Percentiles rank a stretch among this genome's conserved stretches.
phyloP scores from a whole-genome alignment of 2,797 vertebrate species.

The Gastrophryne carolinensis region DNA sequence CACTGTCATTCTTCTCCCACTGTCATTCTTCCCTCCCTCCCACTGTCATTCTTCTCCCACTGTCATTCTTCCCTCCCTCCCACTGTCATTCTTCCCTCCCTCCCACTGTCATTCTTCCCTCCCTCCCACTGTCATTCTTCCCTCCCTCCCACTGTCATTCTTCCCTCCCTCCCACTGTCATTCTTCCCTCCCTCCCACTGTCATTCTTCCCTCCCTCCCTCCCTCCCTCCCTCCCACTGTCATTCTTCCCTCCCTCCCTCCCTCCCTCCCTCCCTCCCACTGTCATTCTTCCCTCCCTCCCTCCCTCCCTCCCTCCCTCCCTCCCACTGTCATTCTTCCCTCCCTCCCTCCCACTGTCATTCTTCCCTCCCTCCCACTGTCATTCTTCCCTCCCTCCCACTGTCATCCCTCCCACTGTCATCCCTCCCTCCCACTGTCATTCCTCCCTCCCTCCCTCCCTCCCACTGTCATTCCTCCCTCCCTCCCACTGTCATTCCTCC shows the following conservation, averaged over 20 bases:
- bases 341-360: background rate
- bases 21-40: no score
- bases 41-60: no score
- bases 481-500: background rate
- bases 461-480: background rate
- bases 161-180: background rate
- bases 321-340: background rate
- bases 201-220: background rate
- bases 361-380: background rate
- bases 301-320: no score
- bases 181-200: background rate
- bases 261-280: background rate
- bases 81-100: background rate
- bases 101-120: no score
- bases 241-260: background rate
- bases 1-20: no score
- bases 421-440: background rate
- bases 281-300: background rate
- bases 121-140: no score
- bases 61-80: no score
- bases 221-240: background rate
- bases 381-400: background rate
- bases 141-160: no score
- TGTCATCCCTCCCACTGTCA: background rate
- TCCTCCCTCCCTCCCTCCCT: background rate